Percentiles rank a stretch among this genome's conserved stretches.
phyloP scores from a whole-genome alignment of 92 coral and sea anemone species.

The Palythoa grandiflora region DNA sequence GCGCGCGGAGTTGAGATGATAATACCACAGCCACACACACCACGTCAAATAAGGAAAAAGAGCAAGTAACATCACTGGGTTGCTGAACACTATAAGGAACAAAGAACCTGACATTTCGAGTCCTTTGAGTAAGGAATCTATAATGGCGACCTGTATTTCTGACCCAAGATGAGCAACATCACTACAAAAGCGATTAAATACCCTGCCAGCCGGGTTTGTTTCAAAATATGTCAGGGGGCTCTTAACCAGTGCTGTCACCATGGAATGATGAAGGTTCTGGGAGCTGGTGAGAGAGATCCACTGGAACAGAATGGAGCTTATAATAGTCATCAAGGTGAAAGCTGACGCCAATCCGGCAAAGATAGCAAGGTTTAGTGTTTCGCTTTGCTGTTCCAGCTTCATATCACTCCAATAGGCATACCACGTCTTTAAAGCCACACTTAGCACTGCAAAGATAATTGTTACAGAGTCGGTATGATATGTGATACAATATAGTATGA shows the following conservation, averaged over 20 bases:
- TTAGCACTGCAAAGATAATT: not conserved
- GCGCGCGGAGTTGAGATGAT: conserved; percentile 38
- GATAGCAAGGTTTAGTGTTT: not conserved
- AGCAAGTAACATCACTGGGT: conserved; percentile 17
- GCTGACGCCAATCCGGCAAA: conserved; percentile 3
- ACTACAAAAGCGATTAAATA: conserved; percentile 35
- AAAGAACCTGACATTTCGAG: conserved; percentile 28
- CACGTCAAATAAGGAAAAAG: conserved; percentile 5
- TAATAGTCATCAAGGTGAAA: conserved; percentile 2
- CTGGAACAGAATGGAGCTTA: conserved; percentile 16
- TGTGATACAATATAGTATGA: not conserved
- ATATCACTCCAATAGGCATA: conserved; percentile 46
- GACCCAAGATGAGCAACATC: conserved; percentile 30
- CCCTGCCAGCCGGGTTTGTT: conserved; percentile 38
- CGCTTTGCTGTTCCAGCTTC: conserved; percentile 13
- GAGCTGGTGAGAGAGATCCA: conserved; percentile 29
- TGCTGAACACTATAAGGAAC: conserved; percentile 22
- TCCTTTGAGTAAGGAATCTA: conserved; percentile 3
- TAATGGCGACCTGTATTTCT: not conserved
- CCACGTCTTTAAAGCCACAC: conserved; percentile 23
- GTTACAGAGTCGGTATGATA: not conserved
- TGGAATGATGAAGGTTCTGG: conserved; percentile 14
- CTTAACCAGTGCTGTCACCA: conserved; percentile 19
- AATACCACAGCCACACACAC: conserved; percentile 34
- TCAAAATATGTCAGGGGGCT: conserved; percentile 20